phyloP scores from a whole-genome alignment of 2,888 invertebrate genomes.

The Andricus curvator region DNA sequence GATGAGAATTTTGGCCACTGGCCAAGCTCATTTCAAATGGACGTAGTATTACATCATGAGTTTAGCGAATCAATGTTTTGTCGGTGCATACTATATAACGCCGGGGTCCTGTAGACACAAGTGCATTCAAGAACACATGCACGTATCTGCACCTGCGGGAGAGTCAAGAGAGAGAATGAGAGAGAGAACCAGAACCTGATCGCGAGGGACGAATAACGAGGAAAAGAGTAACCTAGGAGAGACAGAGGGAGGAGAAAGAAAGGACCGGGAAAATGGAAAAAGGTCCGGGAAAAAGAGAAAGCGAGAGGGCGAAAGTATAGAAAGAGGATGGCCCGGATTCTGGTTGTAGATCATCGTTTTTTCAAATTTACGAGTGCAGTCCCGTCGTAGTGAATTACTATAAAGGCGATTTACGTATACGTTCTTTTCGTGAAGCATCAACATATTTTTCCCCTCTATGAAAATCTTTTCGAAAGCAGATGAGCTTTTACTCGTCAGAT shows the following conservation, averaged over 20 bases:
- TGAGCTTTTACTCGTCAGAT: constrained; percentile 2
- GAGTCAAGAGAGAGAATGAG: not conserved
- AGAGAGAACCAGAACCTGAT: constrained; percentile 14
- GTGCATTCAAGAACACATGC: constrained; percentile 25
- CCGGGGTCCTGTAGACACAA: constrained; percentile 6
- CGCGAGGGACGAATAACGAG: not conserved
- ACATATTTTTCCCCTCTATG: not conserved
- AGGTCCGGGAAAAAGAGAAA: constrained; percentile 22
- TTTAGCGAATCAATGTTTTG: constrained; percentile 76
- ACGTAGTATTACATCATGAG: constrained; percentile 74
- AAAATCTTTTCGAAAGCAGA: not conserved
- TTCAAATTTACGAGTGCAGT: constrained; percentile 61
- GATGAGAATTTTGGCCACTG: constrained; percentile 70
- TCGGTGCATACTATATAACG: constrained; percentile 58
- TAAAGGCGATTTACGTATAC: constrained; percentile 61
- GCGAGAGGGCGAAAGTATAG: constrained; percentile 24
- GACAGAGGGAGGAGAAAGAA: constrained; percentile 48
- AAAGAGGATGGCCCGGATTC: constrained; percentile 53
- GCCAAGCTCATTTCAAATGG: constrained; percentile 76
- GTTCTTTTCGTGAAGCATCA: not conserved
- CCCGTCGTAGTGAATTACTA: constrained; percentile 63
- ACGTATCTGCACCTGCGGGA: constrained; percentile 16
- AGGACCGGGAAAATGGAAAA: constrained; percentile 48
- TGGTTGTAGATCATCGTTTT: constrained; percentile 62
- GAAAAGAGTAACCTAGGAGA: constrained; percentile 9